These are phyloP conservation scores for Tholera decimalis DNA, from an alignment of 2,888 invertebrate species.

Conservation along the genomic window DNA sequence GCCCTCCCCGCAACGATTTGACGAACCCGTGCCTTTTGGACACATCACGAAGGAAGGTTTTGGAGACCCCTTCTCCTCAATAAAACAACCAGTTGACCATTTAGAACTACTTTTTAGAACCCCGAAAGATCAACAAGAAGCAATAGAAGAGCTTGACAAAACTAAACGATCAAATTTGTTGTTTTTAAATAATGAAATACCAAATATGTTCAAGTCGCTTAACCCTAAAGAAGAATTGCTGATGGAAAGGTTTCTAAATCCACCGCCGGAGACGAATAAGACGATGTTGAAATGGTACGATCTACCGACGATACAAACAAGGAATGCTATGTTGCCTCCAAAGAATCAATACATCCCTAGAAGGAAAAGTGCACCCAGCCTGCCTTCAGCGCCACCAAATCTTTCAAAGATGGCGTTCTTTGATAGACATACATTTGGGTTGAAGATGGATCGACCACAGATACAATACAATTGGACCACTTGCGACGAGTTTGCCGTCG, in stretches of 20 bases:
- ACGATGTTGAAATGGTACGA: conserved; percentile 59
- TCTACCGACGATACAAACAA: conserved; percentile 61
- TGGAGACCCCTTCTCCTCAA: conserved; percentile 59
- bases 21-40: conserved; percentile 72
- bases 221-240: conserved; percentile 50
- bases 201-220: neutral
- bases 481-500: conserved; percentile 77
- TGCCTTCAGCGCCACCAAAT: too few species aligned
- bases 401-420: conserved; percentile 5
- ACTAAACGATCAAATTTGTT: conserved; percentile 16
- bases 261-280: conserved; percentile 15
- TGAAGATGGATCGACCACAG: neutral
- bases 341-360: neutral
- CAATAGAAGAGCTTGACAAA: conserved; percentile 33
- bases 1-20: neutral
- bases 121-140: conserved; percentile 51
- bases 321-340: conserved; percentile 53
- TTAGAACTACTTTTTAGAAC: conserved; percentile 61
- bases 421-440: neutral
- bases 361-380: neutral
- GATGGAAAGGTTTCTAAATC: conserved; percentile 11
- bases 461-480: conserved; percentile 72
- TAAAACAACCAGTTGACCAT: conserved; percentile 67
- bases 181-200: conserved; percentile 2
- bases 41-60: conserved; percentile 73